Evolutionary conservation across 2,797 vertebrate genomes (phyloP).

Genomic region (Eospalax fontanierii): DNA sequence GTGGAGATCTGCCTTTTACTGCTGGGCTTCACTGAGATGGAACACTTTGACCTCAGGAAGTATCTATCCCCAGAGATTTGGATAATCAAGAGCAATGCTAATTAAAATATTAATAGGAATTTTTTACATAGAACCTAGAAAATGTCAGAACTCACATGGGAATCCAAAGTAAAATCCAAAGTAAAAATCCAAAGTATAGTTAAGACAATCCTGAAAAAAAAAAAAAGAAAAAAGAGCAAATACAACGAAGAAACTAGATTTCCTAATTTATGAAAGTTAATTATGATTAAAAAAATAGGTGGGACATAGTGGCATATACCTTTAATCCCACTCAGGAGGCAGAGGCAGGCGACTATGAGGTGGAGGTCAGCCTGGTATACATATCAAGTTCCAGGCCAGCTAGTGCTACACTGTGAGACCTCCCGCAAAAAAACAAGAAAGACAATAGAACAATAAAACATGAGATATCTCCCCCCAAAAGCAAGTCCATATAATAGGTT

Average conservation of each 20-base stretch:
- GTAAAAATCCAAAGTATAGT: background rate
- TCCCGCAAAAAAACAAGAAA: background rate
- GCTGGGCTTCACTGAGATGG: background rate
- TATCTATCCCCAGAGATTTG: background rate
- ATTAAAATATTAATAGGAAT: slow-evolving; percentile 25
- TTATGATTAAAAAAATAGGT: background rate
- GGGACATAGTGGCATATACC: no score
- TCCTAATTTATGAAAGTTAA: background rate
- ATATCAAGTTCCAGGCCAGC: no score
- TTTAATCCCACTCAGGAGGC: no score
- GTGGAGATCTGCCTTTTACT: background rate
- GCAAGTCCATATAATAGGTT: background rate
- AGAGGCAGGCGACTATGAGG: no score
- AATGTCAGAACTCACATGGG: background rate
- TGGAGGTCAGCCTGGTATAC: no score
- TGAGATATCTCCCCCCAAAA: no score
- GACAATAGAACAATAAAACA: background rate
- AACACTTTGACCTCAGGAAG: background rate
- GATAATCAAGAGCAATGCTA: background rate
- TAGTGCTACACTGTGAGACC: no score
- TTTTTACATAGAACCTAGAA: background rate
- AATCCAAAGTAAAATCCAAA: no score
- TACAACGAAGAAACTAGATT: background rate
- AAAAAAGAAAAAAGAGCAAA: background rate
- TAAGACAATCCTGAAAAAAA: background rate